Percentiles rank a stretch among this genome's conserved stretches.
Conservation (phyloP, 1,140 invertebrate genomes). For the Aphelenchoides avenae region DNA sequence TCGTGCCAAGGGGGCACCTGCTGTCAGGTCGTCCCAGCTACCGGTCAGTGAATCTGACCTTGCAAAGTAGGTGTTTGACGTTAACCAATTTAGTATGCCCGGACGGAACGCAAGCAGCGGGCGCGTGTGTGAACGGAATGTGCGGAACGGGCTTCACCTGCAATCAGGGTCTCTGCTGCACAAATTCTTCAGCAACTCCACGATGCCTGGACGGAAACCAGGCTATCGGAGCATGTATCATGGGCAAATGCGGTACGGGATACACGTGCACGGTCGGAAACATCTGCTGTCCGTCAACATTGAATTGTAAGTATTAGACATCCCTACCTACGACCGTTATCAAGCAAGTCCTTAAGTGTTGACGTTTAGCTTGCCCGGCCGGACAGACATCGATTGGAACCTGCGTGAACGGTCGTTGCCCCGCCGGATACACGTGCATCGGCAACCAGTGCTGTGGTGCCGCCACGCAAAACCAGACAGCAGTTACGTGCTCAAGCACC, state of each 20-base stretch:
- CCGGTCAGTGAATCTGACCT: no score
- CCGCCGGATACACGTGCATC: slow-evolving; percentile 46
- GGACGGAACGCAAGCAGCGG: slow-evolving; percentile 59
- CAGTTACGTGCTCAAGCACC: slow-evolving; percentile 30
- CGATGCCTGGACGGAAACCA: slow-evolving; percentile 55
- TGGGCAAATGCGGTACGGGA: slow-evolving; percentile 49
- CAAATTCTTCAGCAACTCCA: slow-evolving; percentile 53
- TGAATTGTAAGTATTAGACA: slow-evolving; percentile 42
- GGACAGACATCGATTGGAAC: slow-evolving; percentile 49
- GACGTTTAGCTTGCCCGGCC: slow-evolving; percentile 46
- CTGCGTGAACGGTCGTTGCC: slow-evolving; percentile 53
- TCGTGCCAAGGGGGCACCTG: no score
- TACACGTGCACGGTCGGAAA: slow-evolving; percentile 58
- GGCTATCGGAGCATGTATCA: slow-evolving; percentile 56
- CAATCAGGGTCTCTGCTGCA: slow-evolving; percentile 55
- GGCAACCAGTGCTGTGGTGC: slow-evolving; percentile 53
- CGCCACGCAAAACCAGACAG: slow-evolving; percentile 2
- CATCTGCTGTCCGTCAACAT: slow-evolving; percentile 53
- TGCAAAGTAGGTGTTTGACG: no score
- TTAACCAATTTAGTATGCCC: slow-evolving; percentile 52
- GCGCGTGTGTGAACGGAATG: slow-evolving; percentile 55
- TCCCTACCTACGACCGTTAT: no score
- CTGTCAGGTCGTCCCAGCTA: no score
- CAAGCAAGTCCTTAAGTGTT: no score
- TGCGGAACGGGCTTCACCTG: slow-evolving; percentile 58